Evolutionary conservation across 2,888 invertebrate species (phyloP).

Genomic region (Scaptomyza cyrtandrae): DNA sequence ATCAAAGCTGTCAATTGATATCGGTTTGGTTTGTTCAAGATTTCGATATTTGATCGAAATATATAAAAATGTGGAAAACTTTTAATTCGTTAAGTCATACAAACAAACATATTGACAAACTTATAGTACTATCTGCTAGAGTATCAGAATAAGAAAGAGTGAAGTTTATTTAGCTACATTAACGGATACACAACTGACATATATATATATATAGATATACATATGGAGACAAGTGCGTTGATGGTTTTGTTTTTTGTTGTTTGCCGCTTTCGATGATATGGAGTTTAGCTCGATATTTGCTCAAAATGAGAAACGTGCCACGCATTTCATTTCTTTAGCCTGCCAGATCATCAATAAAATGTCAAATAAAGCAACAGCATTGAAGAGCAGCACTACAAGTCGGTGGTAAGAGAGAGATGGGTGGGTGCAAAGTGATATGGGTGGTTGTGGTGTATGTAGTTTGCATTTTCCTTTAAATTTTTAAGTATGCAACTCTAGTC

Average conservation of each 20-base stretch:
- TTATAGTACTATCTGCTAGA: neutral
- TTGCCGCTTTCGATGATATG: slow-evolving; percentile 26
- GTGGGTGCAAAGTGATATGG: neutral
- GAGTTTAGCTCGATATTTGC: slow-evolving; percentile 56
- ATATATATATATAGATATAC: no score
- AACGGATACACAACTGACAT: slow-evolving; percentile 13
- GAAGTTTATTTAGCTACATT: slow-evolving; percentile 42
- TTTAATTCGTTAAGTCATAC: no score
- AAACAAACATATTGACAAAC: neutral
- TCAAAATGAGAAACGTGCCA: slow-evolving; percentile 75
- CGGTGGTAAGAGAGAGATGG: neutral
- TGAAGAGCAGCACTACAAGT: slow-evolving; percentile 16
- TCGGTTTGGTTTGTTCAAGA: no score
- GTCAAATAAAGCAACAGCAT: slow-evolving; percentile 65
- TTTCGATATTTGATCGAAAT: no score
- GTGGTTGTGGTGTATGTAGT: slow-evolving; percentile 59
- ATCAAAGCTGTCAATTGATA: no score
- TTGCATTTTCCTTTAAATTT: slow-evolving; percentile 63
- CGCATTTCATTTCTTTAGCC: slow-evolving; percentile 57
- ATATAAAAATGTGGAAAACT: no score
- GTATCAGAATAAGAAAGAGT: slow-evolving; percentile 42
- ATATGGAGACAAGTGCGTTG: slow-evolving; percentile 27
- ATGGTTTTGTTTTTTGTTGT: slow-evolving; percentile 44
- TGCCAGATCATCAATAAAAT: slow-evolving; percentile 71
- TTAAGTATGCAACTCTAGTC: slow-evolving; percentile 53